Conservation (phyloP, 2,888 invertebrate species). For the Tetramorium bicarinatum region DNA sequence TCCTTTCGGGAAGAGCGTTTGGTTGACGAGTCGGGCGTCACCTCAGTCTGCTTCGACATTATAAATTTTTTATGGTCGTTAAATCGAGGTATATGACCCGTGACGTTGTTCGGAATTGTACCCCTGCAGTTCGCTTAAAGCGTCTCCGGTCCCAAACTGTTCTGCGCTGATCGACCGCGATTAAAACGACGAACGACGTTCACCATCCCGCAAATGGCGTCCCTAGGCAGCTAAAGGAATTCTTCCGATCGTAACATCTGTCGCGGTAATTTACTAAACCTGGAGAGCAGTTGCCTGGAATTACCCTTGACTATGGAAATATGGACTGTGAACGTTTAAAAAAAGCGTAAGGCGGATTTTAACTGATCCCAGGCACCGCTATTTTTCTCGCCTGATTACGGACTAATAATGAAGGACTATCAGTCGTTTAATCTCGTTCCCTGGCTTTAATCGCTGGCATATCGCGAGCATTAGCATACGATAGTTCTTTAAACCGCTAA, state of each 20-base stretch:
- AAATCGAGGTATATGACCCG: slow-evolving; percentile 26
- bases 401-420: slow-evolving; percentile 20
- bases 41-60: not conserved
- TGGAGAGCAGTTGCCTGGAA: not conserved
- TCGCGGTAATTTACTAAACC: slow-evolving; percentile 34
- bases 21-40: slow-evolving; percentile 12
- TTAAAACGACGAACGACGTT: slow-evolving; percentile 29
- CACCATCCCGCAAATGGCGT: slow-evolving; percentile 2
- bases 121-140: not conserved
- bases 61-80: slow-evolving; percentile 37
- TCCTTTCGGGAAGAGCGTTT: not conserved
- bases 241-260: slow-evolving; percentile 37
- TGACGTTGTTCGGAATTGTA: not conserved
- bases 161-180: not conserved
- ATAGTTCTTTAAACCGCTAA: slow-evolving; percentile 32
- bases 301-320: slow-evolving; percentile 3
- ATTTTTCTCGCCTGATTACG: slow-evolving; percentile 22
- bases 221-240: not conserved
- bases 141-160: not conserved
- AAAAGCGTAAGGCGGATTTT: slow-evolving; percentile 6
- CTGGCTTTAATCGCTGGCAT: slow-evolving; percentile 21
- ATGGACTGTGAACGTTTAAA: not conserved
- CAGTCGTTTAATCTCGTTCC: slow-evolving; percentile 21
- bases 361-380: not conserved
- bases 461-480: slow-evolving; percentile 41